Evolutionary conservation across 2,888 invertebrate species (phyloP), one percentile per base, ranked within the genome.

Genomic region (Phortica okadai): DNA sequence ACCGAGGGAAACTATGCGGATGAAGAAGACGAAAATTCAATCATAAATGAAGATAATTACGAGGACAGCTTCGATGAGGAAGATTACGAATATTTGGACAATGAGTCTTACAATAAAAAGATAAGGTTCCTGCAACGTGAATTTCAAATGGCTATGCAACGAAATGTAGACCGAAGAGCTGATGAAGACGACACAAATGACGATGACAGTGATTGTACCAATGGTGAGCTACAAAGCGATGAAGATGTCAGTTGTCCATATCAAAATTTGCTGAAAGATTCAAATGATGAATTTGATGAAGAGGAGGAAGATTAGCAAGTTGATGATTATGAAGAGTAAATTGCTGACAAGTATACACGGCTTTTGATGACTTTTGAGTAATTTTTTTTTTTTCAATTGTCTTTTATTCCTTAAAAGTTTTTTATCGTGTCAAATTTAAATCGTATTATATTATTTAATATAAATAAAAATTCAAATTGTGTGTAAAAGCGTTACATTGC

Each of bases 131-230:
- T n/a, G 6, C 66, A 66, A 42, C 25, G 42, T 42, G 42, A 66
- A 42, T 66, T 66, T 41, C 66, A 66, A 66, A 41, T 66, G n/a
- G 66, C 44, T 1, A 66, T 66, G 44, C n/a, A 41, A n/a, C 44
- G 42, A 33, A 42, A 66, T 14, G 66, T 16, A 44, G 16, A 41
- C 41, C 6, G 42, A 42, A n/a, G 42, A 33, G 42, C 6, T 1
- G 69, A 69, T 14, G 14, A 42, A 16, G 67, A 42, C 8, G 45
- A 69, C 3, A 41, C 44, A 6, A 45, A 69, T 3, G 69, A 69
- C n/a, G 25, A 69, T 69, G 62, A 62, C 10, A 10, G 45, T 21
- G 16, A 62, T 25, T 3, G 21, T 62, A 11, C 50, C 50, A 50
- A 33, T 33, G 33, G 33, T 33, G 33, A 33, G 33, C 33, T 33